Evolutionary conservation across 2,888 invertebrate species (phyloP), one percentile per base, ranked within the genome.

Genomic region (Thera britannica): DNA sequence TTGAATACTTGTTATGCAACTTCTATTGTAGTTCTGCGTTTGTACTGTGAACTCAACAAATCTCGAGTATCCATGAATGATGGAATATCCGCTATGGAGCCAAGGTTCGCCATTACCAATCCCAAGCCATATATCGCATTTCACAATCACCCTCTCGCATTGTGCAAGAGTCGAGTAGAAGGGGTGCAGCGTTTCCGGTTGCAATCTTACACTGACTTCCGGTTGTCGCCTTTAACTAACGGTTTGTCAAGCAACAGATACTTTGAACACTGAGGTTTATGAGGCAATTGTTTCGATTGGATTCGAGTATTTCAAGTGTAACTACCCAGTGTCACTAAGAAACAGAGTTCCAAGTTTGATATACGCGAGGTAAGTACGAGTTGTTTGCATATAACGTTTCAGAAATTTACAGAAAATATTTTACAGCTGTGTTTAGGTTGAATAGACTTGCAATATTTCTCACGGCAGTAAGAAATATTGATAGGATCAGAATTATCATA

Each of bases 161-260:
- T 85, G 82, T 83, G 78, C 79, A 79, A 79, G 76, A 73, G 65
- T 74, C 71, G 75, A 68, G 70, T 76, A 72, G 77, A 86, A 89
- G 83, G 90, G 90, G 90, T 90, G 86, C 83, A 77, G 75, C 76
- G 62, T 61, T 71, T 88, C 89, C 87, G 87, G 83, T 86, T 88
- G 90, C 87, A 90, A 90, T 87, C 87, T 86, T 87, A 90, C 85
- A 90, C 90, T 85, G 75, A 90, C 90, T 88, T 92, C 92, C 92
- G 87, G 67, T 78, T 72, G 77, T 74, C 62, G 52, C 61, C 68
- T 69, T 70, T 70, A 66, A 73, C 67, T 67, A 65, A 65, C 62
- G 68, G 70, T 73, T 73, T 64, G 65, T 66, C 63, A 65, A 70
- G 62, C 64, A 65, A 67, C 59, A 62, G 57, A 61, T 67, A 69